Base-by-base conservation (phyloP, 1,140 invertebrate genomes). In the Aradophagus sp. region DNA sequence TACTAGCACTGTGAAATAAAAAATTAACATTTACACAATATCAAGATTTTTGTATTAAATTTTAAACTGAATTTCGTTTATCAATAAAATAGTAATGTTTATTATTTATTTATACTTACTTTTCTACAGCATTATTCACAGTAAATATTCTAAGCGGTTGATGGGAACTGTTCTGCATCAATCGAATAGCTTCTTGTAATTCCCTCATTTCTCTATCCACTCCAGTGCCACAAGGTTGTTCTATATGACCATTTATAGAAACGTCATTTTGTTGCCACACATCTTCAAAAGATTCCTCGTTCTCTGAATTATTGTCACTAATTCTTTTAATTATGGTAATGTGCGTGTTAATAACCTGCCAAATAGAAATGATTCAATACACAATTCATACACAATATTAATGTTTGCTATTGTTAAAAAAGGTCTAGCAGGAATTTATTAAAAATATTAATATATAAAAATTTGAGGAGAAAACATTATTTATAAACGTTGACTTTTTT, bases 121-220 rank as follows among this genome's bases (percentile, higher is more conserved):
- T 86, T 71, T 89, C 86, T 69, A 89, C 84, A 36, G 88, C 84
- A 73, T 89, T 88, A 63, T 87, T 87, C 44, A 90, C 84, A 73
- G 88, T 87, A 71, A 89, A 89, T 56, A 90, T 80, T 75, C 88
- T 87, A 19, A 90, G 73, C n/a, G 89, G 87, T 45, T 88, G 87
- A 63, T 87, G 82, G 14, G 85, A 83, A 75, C 87, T 83, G 58
- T 80, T 89, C 70, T 84, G 77, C 13, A 90, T 88, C 58, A 87
- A 87, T 78, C 86, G 82, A 62, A 90, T 90, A 11, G 88, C 86
- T 70, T 90, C 89, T 71, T 89, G 88, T 1, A 90, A 78, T 72
- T 90, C 89, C 45, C 84, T 77, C 75, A 89, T 82, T 73, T 90
- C 89, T 53, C 88, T 86, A 69, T 89, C 89, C 23, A 88, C 84